Base-by-base conservation (phyloP, 2,888 invertebrate genomes). In the Cephus pygmeus region DNA sequence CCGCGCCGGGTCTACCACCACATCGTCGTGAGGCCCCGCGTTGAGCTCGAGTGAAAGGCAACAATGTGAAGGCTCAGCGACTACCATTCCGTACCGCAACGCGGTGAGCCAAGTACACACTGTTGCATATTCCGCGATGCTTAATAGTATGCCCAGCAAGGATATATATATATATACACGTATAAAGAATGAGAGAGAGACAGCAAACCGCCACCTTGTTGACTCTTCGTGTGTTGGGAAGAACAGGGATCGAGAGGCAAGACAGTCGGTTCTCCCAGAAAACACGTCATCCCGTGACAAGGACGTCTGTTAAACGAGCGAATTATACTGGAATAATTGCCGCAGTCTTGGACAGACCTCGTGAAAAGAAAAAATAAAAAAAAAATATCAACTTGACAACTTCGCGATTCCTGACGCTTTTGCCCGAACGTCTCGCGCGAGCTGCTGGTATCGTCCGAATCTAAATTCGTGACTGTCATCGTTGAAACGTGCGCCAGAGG, bases 21-120 rank as follows among this genome's bases (percentile, higher is more conserved):
- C 35, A 35, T 35, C 12, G 3, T 56, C 23, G 15, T 9, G 74
- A 30, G 30, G 36, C 74, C 74, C 23, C 35, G 74, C 35, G 74
- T 36, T n/a, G 81, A 83, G 56, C 56, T 82, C 84, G 82, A 89
- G 89, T 90, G 89, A 90, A 90, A 90, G 89, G 89, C 88, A 89
- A 89, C 88, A 88, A 89, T 89, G 88, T 82, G 89, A 89, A 89
- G 88, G 89, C 86, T 85, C 87, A 85, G 82, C 82, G 84, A 81
- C 83, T 71, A 34, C 71, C 15, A 71, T 34, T 71, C 9, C 33
- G 31, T 34, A 56, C 56, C 56, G 56, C 23, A 56, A 56, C 9
- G 23, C 56, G 56, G 56, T 9, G 23, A 56, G 56, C 56, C 23
- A 56, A 56, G 23, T 23, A 56, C 56, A 56, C 56, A 56, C 56